Evolutionary conservation across 2,797 vertebrate species (phyloP), one percentile per base, ranked within the genome.

Genomic region (Alca torda): DNA sequence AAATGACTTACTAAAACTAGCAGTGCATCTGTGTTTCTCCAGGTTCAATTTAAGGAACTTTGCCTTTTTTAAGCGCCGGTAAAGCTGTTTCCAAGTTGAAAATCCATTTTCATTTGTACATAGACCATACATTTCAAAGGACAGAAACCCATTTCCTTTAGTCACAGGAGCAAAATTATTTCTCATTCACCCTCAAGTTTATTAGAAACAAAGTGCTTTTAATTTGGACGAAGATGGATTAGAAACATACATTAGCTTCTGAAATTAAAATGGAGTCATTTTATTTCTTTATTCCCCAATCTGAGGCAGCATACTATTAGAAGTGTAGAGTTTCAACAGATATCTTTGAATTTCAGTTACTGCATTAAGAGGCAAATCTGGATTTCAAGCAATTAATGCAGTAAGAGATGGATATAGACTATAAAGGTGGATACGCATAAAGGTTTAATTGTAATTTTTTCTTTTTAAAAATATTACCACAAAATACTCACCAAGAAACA

Each of bases 151-250:
- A 70, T 91, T 94, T 80, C 53, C 7, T 1, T 85, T 87, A 95
- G 46, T 82, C 91, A 67, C 33, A 70, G 35, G 3, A 92, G 39
- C 17, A 93, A 84, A 87, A 41, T 50, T 2, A 65, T 89, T 92
- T 95, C 30, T 93, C 33, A 39, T 41, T 96, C 83, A 64, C 21
- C 45, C 75, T 89, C 20, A 73, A 73, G n/a, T 45, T 96, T 92
- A 82, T 94, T 96, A 86, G 93, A 96, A 97, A 86, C 20, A 60
- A 89, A 83, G 10, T 86, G n/a, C 1, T 72, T 90, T 96, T 86
- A 89, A 83, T 79, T 23, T 90, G 50, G 56, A 87, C 84, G 68
- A 96, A 96, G 48, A 67, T 83, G 43, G 39, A 95, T 88, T 89
- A 84, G 94, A 96, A 87, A 51, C 43, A 76, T 73, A 74, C 13